Percentiles rank a stretch among this genome's conserved stretches.
Conservation (phyloP, 2,113 vertebrate genomes). For the Rana temporaria region DNA sequence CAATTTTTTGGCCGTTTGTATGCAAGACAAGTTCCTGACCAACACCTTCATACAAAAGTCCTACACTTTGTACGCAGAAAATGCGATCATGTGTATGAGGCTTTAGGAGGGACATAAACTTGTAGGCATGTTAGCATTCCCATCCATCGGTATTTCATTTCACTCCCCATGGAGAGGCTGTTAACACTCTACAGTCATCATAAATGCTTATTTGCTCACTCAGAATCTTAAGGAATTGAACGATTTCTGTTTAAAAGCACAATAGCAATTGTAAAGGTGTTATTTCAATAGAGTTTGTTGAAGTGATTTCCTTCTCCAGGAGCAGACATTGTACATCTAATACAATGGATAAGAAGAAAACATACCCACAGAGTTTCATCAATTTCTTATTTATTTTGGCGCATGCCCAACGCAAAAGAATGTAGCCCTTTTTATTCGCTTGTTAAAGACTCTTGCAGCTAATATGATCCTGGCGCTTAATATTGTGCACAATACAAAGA, state of each 20-base stretch:
- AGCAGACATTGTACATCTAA: slow-evolving; percentile 30
- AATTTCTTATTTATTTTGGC: slow-evolving; percentile 38
- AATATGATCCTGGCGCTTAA: slow-evolving; percentile 57
- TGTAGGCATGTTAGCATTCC: neutral
- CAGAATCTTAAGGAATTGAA: slow-evolving; percentile 18
- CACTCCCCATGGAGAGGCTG: neutral
- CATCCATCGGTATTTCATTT: slow-evolving; percentile 14
- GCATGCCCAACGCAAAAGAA: slow-evolving; percentile 50
- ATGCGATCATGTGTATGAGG: no score
- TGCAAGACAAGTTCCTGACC: no score
- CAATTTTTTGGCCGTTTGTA: no score
- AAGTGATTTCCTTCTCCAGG: slow-evolving; percentile 19
- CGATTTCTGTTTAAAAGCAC: neutral
- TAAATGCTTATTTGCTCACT: slow-evolving; percentile 17
- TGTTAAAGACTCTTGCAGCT: slow-evolving; percentile 58
- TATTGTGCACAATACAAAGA: slow-evolving; percentile 58
- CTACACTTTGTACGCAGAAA: no score
- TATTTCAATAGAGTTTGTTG: slow-evolving; percentile 6
- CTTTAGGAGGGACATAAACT: neutral
- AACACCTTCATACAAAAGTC: no score
- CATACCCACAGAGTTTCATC: slow-evolving; percentile 26
- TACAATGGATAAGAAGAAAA: slow-evolving; percentile 41
- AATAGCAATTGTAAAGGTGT: slow-evolving; percentile 12
- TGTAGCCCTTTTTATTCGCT: slow-evolving; percentile 47
- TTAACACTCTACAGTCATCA: slow-evolving; percentile 12